phyloP scores from a whole-genome alignment of 2,888 invertebrate species.

The Congeria kusceri region DNA sequence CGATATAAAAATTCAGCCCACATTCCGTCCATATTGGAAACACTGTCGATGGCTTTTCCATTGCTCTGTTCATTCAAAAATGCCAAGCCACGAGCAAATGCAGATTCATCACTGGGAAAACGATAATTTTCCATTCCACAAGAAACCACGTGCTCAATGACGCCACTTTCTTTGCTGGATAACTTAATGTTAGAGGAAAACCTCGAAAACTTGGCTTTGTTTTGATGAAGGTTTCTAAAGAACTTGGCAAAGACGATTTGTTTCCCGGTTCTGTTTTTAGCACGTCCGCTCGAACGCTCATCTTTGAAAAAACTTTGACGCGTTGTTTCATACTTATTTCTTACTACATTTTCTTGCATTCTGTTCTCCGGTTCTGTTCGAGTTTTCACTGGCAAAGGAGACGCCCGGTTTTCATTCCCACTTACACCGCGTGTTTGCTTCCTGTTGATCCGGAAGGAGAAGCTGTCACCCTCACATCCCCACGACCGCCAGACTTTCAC shows the following conservation, averaged over 20 bases:
- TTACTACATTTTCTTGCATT: not conserved
- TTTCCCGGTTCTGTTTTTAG: not conserved
- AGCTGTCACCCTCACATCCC: slow-evolving; percentile 40
- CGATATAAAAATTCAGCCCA: too few species aligned
- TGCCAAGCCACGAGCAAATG: not conserved
- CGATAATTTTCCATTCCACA: not conserved
- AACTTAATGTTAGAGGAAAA: not conserved
- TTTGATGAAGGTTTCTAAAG: not conserved
- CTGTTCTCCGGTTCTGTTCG: too few species aligned
- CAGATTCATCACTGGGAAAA: not conserved
- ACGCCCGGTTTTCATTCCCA: not conserved
- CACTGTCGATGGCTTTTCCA: too few species aligned
- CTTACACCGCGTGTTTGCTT: not conserved
- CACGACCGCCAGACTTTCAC: slow-evolving; percentile 41
- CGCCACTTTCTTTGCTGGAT: not conserved
- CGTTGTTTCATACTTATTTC: not conserved
- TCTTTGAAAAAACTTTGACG: not conserved
- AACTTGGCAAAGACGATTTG: slow-evolving; percentile 2
- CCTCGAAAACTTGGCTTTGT: not conserved
- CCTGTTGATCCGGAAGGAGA: slow-evolving; percentile 20
- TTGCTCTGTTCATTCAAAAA: too few species aligned
- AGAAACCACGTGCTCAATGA: too few species aligned
- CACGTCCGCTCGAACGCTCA: not conserved
- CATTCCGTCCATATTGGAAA: too few species aligned
- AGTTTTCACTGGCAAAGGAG: too few species aligned